Evolutionary conservation across 2,888 invertebrate species (phyloP).

Genomic region (Drosophila maculinotata): DNA sequence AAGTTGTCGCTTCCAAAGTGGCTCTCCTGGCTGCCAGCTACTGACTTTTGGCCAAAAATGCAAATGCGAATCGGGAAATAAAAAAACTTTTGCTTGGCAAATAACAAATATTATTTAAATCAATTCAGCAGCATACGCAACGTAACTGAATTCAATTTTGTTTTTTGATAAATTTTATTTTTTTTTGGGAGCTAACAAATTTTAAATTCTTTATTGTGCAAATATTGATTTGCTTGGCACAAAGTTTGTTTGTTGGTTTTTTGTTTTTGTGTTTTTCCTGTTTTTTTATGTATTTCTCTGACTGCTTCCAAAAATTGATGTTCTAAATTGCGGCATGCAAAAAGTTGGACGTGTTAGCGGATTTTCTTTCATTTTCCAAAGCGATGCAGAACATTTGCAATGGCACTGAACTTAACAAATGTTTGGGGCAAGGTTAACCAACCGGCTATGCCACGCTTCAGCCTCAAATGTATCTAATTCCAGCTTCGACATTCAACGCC

Average conservation of each 20-base stretch:
- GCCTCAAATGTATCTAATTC: constrained; percentile 39
- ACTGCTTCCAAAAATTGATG: constrained; percentile 40
- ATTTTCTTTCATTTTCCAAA: constrained; percentile 27
- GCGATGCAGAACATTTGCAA: constrained; percentile 11
- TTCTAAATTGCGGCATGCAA: constrained; percentile 46
- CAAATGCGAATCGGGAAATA: constrained; percentile 48
- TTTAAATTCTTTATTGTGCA: constrained; percentile 54
- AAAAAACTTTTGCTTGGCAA: constrained; percentile 38
- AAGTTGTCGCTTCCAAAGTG: constrained; percentile 65
- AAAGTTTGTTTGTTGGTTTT: constrained; percentile 50
- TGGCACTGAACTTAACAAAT: constrained; percentile 60
- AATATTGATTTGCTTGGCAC: constrained; percentile 72
- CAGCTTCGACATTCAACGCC: constrained; percentile 67
- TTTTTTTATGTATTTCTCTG: constrained; percentile 9
- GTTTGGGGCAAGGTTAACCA: constrained; percentile 59
- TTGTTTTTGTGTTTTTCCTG: constrained; percentile 36
- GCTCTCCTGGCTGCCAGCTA: constrained; percentile 16
- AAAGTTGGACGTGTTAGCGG: constrained; percentile 27
- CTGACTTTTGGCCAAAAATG: constrained; percentile 40
- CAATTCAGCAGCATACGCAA: constrained; percentile 58
- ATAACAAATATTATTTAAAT: constrained; percentile 66
- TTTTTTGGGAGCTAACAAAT: constrained; percentile 34
- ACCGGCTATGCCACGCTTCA: constrained; percentile 7
- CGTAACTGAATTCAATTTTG: constrained; percentile 38
- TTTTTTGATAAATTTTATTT: constrained; percentile 16